Evolutionary conservation across 1,140 invertebrate species (phyloP), one percentile per base, ranked within the genome.

Genomic region (Charaxes varanes): DNA sequence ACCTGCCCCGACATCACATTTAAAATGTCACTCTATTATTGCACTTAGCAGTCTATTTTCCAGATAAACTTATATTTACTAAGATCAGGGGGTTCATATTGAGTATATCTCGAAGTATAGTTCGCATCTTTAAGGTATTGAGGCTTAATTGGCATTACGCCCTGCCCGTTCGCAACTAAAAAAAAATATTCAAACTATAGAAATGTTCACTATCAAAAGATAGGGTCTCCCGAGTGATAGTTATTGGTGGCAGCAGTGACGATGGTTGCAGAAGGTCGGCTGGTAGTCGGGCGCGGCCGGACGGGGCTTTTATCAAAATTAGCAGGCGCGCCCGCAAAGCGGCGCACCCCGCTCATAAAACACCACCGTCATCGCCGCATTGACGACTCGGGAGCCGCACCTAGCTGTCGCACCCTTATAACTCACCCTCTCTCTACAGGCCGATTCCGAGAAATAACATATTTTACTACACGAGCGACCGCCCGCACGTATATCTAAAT

Each of bases 261-360:
- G 16, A n/a, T 27, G 24, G 23, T n/a, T 10, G 24, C 5, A 11
- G 15, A 10, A 7, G 4, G 35, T 27, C 36, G 17, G 47, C 19
- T 34, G 44, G 52, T 43, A 35, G 37, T 24, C 43, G 50, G 73
- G 73, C 48, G 76, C 63, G 73, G 71, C 65, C 65, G 72, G 60
- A 62, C 64, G 62, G 67, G 50, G 74, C 74, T 82, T 82, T 82
- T 77, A 80, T 74, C 76, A 66, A 80, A 82, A 80, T 82, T 78
- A 77, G 72, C 65, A 58, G 73, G 62, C 74, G 71, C 74, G 64
- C 71, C 74, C 71, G 64, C 50, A 61, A 44, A 24, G 47, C 43
- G 64, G 53, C 78, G 64, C 79, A 67, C 79, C 78, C 74, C 60
- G 60, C 46, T 70, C 73, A 68, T 82, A 82, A 82, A 82, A 68